Conservation (phyloP, 2,797 vertebrate genomes). For the Rousettus madagascariensis region DNA sequence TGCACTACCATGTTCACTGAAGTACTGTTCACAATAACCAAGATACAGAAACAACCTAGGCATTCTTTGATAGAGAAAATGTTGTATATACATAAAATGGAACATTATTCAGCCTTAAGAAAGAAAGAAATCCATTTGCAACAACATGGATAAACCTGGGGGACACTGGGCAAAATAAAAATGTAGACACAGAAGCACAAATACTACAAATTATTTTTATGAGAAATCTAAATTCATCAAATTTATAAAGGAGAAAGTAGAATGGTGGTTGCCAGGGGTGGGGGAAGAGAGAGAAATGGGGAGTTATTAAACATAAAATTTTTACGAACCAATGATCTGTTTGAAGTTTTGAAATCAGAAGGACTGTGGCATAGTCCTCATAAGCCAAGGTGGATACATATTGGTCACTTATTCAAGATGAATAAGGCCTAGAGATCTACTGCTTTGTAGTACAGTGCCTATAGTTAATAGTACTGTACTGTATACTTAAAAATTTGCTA, state of each 20-base stretch:
- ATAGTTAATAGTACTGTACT: neutral
- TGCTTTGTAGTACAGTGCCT: neutral
- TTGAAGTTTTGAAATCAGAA: conserved; percentile 15
- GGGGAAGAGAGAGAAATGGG: neutral
- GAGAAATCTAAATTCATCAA: neutral
- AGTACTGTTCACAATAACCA: neutral
- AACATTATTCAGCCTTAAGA: neutral
- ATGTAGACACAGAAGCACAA: neutral
- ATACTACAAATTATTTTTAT: neutral
- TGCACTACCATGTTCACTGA: neutral
- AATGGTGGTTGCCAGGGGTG: neutral
- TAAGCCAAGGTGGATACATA: neutral
- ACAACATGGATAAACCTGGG: neutral
- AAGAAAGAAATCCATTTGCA: neutral
- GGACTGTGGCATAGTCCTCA: neutral
- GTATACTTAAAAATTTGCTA: neutral
- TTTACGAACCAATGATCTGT: neutral
- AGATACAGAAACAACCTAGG: neutral
- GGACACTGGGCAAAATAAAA: neutral
- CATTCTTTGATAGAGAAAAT: neutral
- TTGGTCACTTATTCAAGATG: neutral
- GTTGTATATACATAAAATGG: neutral
- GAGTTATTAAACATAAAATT: neutral
- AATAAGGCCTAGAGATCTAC: neutral
- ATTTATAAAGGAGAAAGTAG: neutral